These are phyloP conservation scores for Circus cinereus DNA, from an alignment of 2,797 vertebrate species.

Conservation along the genomic window DNA sequence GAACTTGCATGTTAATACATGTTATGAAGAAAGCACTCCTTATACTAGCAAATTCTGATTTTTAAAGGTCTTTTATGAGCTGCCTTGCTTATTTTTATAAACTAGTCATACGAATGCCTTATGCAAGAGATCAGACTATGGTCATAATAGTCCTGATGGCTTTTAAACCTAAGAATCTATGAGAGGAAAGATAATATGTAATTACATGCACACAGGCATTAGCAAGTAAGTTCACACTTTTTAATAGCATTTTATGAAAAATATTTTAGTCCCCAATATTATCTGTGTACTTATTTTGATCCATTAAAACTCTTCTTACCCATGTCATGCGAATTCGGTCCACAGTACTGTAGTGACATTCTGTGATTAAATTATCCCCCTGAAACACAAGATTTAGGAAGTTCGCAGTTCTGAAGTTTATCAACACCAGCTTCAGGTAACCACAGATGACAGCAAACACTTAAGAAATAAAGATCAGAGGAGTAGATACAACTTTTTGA, in stretches of 20 bases:
- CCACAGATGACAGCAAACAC: not conserved
- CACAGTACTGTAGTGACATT: conserved; percentile 85
- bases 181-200: not conserved
- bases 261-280: not conserved
- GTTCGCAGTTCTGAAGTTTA: not conserved
- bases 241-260: not conserved
- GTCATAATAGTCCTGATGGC: not conserved
- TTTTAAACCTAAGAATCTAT: not conserved
- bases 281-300: not conserved
- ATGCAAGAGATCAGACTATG: not conserved
- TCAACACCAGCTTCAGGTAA: not conserved
- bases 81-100: not conserved
- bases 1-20: not conserved
- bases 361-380: conserved; percentile 86
- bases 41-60: not conserved
- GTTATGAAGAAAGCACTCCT: not conserved
- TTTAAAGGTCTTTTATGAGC: not conserved
- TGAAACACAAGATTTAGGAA: conserved; percentile 66
- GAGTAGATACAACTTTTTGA: not conserved
- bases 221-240: not conserved
- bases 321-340: conserved; percentile 84
- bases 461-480: not conserved
- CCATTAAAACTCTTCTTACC: conserved; percentile 75
- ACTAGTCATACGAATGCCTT: not conserved
- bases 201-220: not conserved